phyloP scores from a whole-genome alignment of 2,888 invertebrate genomes.

The Caenorhabditis sp. region DNA sequence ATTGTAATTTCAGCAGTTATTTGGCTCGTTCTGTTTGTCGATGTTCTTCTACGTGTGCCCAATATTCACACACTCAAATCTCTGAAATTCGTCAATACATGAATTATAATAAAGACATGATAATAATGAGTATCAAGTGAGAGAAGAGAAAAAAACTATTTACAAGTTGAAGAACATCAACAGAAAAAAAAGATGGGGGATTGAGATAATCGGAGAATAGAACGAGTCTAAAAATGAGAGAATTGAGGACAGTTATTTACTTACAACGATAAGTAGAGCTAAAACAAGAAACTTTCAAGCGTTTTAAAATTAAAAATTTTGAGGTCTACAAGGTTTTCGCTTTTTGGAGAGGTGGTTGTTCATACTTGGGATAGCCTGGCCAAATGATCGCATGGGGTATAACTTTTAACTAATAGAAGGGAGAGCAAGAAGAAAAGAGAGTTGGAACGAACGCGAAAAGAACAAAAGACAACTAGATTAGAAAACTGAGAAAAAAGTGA shows the following conservation, averaged over 20 bases:
- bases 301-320: neutral
- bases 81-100: neutral
- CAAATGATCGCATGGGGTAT: no score
- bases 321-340: neutral
- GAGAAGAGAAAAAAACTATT: neutral
- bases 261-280: neutral
- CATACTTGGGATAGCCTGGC: no score
- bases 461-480: no score
- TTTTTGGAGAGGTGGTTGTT: no score
- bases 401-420: no score
- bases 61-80: conserved; percentile 1
- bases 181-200: neutral
- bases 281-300: neutral
- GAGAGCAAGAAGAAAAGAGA: no score
- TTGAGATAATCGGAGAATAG: neutral
- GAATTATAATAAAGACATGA: neutral
- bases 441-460: no score
- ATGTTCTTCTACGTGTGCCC: neutral
- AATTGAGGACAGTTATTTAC: neutral
- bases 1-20: neutral
- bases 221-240: neutral
- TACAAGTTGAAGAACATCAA: no score
- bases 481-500: no score
- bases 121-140: neutral
- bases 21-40: neutral